Percentiles rank a stretch among this genome's conserved stretches.
phyloP scores from a whole-genome alignment of 1,140 invertebrate genomes.

The Tetranychus cinnabarinus region DNA sequence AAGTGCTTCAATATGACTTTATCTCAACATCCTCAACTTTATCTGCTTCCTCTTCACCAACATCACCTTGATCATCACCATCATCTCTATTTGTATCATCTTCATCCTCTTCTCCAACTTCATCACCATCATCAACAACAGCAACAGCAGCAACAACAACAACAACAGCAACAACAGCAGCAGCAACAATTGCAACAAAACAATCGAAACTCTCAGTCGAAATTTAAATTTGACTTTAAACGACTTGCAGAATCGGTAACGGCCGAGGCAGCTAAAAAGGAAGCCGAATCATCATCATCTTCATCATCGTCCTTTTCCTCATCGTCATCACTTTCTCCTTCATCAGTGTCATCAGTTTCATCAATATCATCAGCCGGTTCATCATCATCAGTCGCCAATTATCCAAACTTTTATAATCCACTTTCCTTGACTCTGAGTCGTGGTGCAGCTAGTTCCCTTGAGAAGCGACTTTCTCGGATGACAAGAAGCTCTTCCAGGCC shows the following conservation, averaged over 20 bases:
- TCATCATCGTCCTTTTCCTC: not conserved
- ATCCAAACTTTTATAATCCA: conserved; percentile 18
- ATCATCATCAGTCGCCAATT: not conserved
- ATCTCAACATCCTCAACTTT: too few relatives aligned
- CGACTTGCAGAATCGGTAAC: not conserved
- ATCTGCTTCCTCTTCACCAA: too few relatives aligned
- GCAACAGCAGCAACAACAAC: not conserved
- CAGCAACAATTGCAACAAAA: not conserved
- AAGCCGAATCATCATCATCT: not conserved
- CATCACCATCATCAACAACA: not conserved
- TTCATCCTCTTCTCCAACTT: not conserved
- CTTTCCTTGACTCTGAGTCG: not conserved
- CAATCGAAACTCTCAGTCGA: not conserved
- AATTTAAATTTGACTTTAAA: not conserved
- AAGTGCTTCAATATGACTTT: too few relatives aligned
- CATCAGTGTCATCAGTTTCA: not conserved
- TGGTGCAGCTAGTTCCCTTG: conserved; percentile 1
- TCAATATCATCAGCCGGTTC: not conserved
- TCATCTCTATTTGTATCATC: too few relatives aligned
- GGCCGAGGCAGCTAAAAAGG: not conserved
- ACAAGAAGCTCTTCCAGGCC: conserved; percentile 28
- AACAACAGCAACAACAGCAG: not conserved
- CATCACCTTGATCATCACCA: too few relatives aligned
- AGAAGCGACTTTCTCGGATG: conserved; percentile 8
- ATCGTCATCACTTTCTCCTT: not conserved